Base-by-base conservation (phyloP, 2,113 vertebrate genomes). In the Otis tarda region DNA sequence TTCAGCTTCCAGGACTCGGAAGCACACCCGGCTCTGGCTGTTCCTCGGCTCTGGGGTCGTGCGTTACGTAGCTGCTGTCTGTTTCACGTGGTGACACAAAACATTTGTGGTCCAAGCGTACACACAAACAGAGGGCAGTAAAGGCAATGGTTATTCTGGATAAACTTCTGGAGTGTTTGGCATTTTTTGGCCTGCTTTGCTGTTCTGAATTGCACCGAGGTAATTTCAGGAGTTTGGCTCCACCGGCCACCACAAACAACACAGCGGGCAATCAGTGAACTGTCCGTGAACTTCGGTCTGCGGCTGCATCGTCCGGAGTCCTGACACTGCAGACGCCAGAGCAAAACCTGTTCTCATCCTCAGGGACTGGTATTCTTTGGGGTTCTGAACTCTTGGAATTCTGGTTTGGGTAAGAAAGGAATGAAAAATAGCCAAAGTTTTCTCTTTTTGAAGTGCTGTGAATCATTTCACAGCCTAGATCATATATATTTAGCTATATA, bases 401-500 rank as follows among this genome's bases (percentile, higher is more conserved):
- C 25, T 57, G 55, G 12, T 37, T 76, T 87, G 53, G 49, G 47
- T 11, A 39, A 39, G 37, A 83, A 84, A 71, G 16, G 49, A 88
- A 83, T 31, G 61, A 64, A 88, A 96, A 92, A 68, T 49, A 88
- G 13, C 17, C 59, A 21, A 0, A 20, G 4, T 57, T 76, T 80
- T 57, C 45, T 85, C 37, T 76, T 61, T 83, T 33, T 88, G 82
- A 83, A 52, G 45, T 18, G n/a, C 41, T 88, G 61, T 93, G 94
- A 90, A 69, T 93, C 35, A 80, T 90, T 93, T 88, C 83, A n/a
- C 76, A 92, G 63, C 71, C 84, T 39, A 9, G 60, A 55, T 74
- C 65, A 14, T 52, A 10, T 23, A 10, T 19, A 12, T 28, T 2
- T 1, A 8, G 7, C 14, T 57, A 11, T n/a, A 11, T n/a, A 18